phyloP scores from a whole-genome alignment of 2,113 vertebrate genomes.

The Scytalopus superciliaris region DNA sequence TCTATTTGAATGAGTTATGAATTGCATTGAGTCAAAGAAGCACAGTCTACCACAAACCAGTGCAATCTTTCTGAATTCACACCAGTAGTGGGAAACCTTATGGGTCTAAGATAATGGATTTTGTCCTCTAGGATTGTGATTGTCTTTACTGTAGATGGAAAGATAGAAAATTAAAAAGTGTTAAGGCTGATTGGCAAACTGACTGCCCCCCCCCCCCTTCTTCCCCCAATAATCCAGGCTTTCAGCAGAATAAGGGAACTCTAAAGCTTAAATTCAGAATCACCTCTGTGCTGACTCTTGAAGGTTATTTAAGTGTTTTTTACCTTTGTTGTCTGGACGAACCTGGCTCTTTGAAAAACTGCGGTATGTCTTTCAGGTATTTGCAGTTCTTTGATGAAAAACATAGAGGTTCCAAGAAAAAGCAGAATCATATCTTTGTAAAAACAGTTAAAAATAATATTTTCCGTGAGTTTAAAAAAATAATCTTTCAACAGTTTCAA shows the following conservation, averaged over 20 bases:
- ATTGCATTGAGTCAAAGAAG: background rate
- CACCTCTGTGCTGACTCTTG: background rate
- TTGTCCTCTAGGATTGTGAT: background rate
- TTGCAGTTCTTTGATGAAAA: background rate
- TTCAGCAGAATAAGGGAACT: background rate
- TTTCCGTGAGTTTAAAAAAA: background rate
- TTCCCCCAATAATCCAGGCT: background rate
- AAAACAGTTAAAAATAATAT: background rate
- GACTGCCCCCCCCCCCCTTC: accelerated
- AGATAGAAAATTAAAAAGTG: background rate
- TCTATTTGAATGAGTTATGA: background rate
- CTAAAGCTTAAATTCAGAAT: background rate
- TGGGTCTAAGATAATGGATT: background rate
- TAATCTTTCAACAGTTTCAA: background rate
- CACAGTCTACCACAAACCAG: background rate
- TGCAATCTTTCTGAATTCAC: background rate
- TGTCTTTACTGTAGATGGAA: background rate
- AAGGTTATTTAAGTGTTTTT: background rate
- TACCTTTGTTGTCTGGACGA: background rate
- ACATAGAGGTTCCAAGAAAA: background rate
- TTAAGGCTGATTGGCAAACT: background rate
- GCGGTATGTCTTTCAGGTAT: background rate
- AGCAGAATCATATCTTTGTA: background rate
- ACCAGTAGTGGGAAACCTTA: background rate
- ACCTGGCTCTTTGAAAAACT: background rate